Evolutionary conservation across 35 echinoderm and acorn worm genomes (phyloP), one percentile per base, ranked within the genome.

Genomic region (Diadema setosum): DNA sequence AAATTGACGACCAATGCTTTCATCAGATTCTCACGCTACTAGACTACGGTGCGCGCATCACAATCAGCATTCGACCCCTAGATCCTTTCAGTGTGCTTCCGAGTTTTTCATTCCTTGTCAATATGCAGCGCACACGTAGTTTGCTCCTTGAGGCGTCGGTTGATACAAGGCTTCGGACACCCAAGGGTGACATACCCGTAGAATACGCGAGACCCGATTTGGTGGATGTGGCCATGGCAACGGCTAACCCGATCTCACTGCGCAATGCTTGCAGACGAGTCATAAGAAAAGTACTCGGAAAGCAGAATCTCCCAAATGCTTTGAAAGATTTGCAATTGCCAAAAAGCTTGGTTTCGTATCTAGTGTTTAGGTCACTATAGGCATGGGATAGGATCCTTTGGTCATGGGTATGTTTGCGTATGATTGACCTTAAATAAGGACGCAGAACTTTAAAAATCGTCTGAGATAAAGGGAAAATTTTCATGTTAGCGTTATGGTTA

Each of bases 31-130:
- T 87, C 5, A 39, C 36, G 1, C 58, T 87, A 39, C 43, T 87
- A 41, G 69, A 87, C 50, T 73, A 74, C 56, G 85, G 85, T 23
- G 85, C 61, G 42, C 41, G 61, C 63, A 73, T 87, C 46, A 87
- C 85, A 20, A 70, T 87, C 16, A 73, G 45, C 12, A 87, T 24
- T 14, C 14, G 42, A 8, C 42, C 17, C 29, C 42, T 29, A 5
- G 64, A 87, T 27, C 46, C 69, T 16, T 70, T 42, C 25, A 87
- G 85, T 32, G 23, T 87, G 15, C 27, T 87, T 2, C 85, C 65
- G 30, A 45, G 26, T 32, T 9, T 87, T 29, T 44, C 44, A 16
- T 17, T 17, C 5, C n/a, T n/a, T n/a, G n/a, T n/a, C n/a, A n/a
- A n/a, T n/a, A 45, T 87, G 39, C 64, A 46, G n/a, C 39, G 41